Base-by-base conservation (phyloP, 2,888 invertebrate species). In the Nemurella pictetii region DNA sequence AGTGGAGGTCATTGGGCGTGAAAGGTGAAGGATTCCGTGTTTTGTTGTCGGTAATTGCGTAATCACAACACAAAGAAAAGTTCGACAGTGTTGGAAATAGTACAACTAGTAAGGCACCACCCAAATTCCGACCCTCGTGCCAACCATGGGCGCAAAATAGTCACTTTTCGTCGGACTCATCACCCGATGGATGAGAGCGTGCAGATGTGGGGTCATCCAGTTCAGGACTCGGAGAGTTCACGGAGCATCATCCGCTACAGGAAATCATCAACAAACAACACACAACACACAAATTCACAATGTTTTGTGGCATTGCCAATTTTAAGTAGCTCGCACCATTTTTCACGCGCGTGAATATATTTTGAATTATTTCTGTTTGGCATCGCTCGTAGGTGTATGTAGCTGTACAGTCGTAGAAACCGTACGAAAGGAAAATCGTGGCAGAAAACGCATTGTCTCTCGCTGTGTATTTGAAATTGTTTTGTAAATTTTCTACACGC, bases 21-120 rank as follows among this genome's bases (percentile, higher is more conserved):
- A 78, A 78, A 78, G 78, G 78, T 78, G 78, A 78, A 78, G 78
- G 78, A 78, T 78, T 78, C 78, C 12, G 75, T 75, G 26, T 75
- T 75, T 3, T 55, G 3, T 55, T 3, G 5, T 75, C 75, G 20
- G 20, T 28, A 75, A 75, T 75, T 26, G 27, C 28, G 75, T 75
- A 75, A 75, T 75, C 75, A 28, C 28, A 75, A 75, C 26, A 75
- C 55, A 55, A 55, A 55, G 55, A 55, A 20, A 20, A 20, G 55
- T 55, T 55, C 55, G 20, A 55, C 55, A 20, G 55, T n/a, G n/a
- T n/a, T n/a, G n/a, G n/a, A 55, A 20, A 3, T 20, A 12, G 55
- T 9, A 9, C 32, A 32, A 32, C n/a, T n/a, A 32, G 32, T 32
- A 9, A n/a, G 32, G 32, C 55, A 55, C 55, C 55, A 55, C 55